Evolutionary conservation across 2,888 invertebrate genomes (phyloP).

Genomic region (Trachelus stipa): DNA sequence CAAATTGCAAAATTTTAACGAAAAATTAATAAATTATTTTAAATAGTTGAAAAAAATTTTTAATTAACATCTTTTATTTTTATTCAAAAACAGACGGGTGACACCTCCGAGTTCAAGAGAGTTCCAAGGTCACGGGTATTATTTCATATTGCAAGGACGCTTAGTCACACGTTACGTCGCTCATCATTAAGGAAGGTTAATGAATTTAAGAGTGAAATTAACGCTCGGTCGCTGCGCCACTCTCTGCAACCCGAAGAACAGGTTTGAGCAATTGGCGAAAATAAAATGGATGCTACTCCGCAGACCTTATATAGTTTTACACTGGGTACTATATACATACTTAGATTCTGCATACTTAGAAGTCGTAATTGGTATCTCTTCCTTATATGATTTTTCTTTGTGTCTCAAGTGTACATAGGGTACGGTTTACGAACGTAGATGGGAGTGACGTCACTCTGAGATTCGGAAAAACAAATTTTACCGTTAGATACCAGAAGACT

Average conservation of each 20-base stretch:
- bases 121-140: not conserved
- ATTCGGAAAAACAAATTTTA: not conserved
- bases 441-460: not conserved
- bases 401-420: not conserved
- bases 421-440: not conserved
- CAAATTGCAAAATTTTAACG: not conserved
- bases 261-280: conserved; percentile 7
- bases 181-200: conserved; percentile 5
- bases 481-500: not conserved
- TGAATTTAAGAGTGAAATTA: conserved; percentile 16
- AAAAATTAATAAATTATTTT: not conserved
- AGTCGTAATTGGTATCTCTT: not conserved
- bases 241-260: not conserved
- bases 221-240: not conserved
- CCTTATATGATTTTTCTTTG: not conserved
- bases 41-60: not conserved
- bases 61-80: not conserved
- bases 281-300: not conserved
- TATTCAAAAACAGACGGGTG: not conserved
- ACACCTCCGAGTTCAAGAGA: not conserved
- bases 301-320: not conserved
- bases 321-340: not conserved
- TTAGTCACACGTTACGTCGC: conserved; percentile 5
- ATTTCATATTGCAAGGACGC: conserved; percentile 6
- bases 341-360: not conserved